Evolutionary conservation across 1,140 invertebrate species (phyloP).

Genomic region (Zelostemma sp.): DNA sequence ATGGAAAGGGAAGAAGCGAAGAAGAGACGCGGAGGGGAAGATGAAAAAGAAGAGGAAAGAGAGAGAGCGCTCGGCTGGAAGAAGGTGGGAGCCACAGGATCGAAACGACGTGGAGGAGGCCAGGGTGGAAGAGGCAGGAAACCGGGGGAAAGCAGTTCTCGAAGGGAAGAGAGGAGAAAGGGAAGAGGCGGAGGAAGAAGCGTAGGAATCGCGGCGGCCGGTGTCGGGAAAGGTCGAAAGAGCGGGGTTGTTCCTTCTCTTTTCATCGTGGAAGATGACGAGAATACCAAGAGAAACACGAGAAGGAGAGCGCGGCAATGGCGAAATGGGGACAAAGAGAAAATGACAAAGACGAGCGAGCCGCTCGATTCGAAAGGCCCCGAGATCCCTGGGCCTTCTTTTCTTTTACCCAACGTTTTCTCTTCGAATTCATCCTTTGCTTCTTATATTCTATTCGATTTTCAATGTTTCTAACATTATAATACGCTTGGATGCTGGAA

Average conservation of each 20-base stretch:
- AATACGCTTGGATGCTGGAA: no score
- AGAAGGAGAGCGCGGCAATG: conserved; percentile 11
- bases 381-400: conserved; percentile 55
- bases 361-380: conserved; percentile 63
- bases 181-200: conserved; percentile 18
- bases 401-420: conserved; percentile 64
- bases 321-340: conserved; percentile 47
- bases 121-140: conserved; percentile 34
- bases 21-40: conserved; percentile 36
- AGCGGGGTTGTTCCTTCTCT: no score
- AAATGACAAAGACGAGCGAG: conserved; percentile 51
- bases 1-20: conserved; percentile 25
- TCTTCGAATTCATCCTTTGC: conserved; percentile 51
- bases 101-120: conserved; percentile 39
- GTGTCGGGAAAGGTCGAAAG: conserved; percentile 19
- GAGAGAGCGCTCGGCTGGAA: conserved; percentile 18
- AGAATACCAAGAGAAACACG: conserved; percentile 16
- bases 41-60: conserved; percentile 25
- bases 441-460: conserved; percentile 58
- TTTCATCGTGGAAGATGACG: no score
- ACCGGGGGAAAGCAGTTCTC: not conserved
- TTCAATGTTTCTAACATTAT: no score
- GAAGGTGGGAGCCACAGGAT: conserved; percentile 38
- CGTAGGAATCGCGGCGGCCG: conserved; percentile 5
- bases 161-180: conserved; percentile 4